A percentile compares a stretch with the other conserved stretches of the same genome.
Evolutionary conservation across 64 coral and sea anemone species (phyloP).

Genomic region (Hydrozoanthus tunicans): DNA sequence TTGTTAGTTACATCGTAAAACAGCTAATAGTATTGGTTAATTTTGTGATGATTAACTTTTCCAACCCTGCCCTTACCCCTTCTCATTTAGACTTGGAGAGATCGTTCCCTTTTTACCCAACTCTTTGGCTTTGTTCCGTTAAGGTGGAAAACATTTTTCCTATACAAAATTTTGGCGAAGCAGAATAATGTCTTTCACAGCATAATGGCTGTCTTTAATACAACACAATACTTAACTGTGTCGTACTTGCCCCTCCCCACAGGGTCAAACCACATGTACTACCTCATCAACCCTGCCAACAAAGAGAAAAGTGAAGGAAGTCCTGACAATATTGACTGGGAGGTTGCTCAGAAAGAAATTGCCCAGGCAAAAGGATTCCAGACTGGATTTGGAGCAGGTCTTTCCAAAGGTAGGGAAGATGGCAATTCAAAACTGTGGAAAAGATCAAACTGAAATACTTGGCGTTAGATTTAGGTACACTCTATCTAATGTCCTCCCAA

Average conservation of each 20-base stretch:
- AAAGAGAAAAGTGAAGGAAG: slow-evolving; percentile 90
- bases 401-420: slow-evolving; percentile 76
- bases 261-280: slow-evolving; percentile 99
- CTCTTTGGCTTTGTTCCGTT: no score
- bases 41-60: no score
- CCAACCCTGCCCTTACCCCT: no score
- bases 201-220: not conserved
- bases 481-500: no score
- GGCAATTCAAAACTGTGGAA: not conserved
- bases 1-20: no score
- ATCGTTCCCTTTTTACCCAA: no score
- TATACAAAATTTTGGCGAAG: not conserved
- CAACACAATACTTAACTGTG: not conserved
- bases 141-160: no score
- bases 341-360: slow-evolving; percentile 96
- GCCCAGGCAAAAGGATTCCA: slow-evolving; percentile 96
- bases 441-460: no score
- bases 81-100: no score
- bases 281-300: slow-evolving; percentile 78
- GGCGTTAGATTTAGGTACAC: no score
- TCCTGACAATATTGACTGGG: slow-evolving; percentile 92
- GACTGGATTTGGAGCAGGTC: slow-evolving; percentile 87
- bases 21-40: no score
- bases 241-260: not conserved
- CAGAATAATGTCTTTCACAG: not conserved